These are phyloP conservation scores for Lophotriccus pileatus DNA, from an alignment of 2,797 vertebrate genomes.

Conservation along the genomic window DNA sequence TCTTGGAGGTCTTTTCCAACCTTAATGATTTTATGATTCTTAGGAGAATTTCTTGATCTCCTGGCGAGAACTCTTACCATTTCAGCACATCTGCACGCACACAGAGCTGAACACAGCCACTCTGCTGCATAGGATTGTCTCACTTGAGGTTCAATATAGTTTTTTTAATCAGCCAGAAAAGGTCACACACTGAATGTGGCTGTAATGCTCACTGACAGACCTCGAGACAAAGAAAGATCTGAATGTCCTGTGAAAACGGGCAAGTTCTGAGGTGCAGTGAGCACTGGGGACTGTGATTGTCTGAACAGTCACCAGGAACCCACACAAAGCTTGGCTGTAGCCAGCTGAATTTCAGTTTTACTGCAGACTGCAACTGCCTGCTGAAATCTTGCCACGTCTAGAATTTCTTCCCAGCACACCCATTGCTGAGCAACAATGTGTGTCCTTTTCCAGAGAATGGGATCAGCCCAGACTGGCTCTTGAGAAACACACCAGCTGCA, in stretches of 20 bases:
- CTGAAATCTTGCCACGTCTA: conserved; percentile 27
- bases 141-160: not conserved
- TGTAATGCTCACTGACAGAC: not conserved
- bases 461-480: conserved; percentile 33
- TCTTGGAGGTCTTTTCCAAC: not conserved
- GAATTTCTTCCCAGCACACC: conserved; percentile 47
- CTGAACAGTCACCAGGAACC: not conserved
- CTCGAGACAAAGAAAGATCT: not conserved
- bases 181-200: not conserved
- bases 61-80: not conserved
- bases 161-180: not conserved
- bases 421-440: conserved; percentile 51
- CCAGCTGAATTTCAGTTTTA: not conserved
- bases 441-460: conserved; percentile 56
- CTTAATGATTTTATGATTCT: not conserved
- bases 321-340: not conserved
- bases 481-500: conserved; percentile 57
- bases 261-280: not conserved
- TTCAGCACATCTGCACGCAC: not conserved
- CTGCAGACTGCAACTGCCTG: not conserved
- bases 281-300: not conserved
- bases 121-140: not conserved
- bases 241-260: not conserved
- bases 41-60: not conserved
- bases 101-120: not conserved